These are phyloP conservation scores for Odontamblyopus lacepedii DNA, from an alignment of 2,797 vertebrate species.

Conservation along the genomic window DNA sequence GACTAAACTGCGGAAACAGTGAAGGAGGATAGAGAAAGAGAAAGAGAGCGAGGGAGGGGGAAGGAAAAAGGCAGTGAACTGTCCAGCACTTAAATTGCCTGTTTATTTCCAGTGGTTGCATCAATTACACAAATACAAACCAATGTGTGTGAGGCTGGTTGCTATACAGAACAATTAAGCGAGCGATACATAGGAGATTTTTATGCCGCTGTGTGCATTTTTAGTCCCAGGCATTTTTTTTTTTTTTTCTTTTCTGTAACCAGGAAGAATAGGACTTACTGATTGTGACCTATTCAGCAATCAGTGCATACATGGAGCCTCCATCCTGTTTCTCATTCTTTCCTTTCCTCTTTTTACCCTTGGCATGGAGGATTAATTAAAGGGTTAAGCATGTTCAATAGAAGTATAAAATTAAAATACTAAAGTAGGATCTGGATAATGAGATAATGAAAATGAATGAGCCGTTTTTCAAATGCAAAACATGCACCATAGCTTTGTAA, in stretches of 20 bases:
- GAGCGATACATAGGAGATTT: slow-evolving; percentile 54
- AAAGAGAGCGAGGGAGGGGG: slow-evolving; percentile 23
- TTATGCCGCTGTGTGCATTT: slow-evolving; percentile 52
- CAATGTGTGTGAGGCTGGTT: slow-evolving; percentile 33
- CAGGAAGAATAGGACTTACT: slow-evolving; percentile 31
- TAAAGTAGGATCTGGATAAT: neutral
- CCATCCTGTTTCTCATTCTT: neutral
- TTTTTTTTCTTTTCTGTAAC: slow-evolving; percentile 29
- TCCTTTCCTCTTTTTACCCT: neutral
- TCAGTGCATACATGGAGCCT: slow-evolving; percentile 24
- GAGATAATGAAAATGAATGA: too few species aligned
- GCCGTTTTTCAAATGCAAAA: neutral
- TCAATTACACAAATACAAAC: slow-evolving; percentile 76
- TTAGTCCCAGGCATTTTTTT: slow-evolving; percentile 31
- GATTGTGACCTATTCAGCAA: slow-evolving; percentile 33
- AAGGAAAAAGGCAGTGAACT: slow-evolving; percentile 70
- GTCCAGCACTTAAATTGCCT: slow-evolving; percentile 85
- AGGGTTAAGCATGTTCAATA: neutral
- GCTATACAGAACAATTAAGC: slow-evolving; percentile 50
- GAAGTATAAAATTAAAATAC: neutral
- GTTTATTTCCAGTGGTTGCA: slow-evolving; percentile 85
- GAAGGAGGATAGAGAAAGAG: slow-evolving; percentile 22
- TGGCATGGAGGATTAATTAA: neutral
- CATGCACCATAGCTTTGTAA: too few species aligned
- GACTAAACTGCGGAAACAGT: slow-evolving; percentile 36